A percentile compares a stretch with the other conserved stretches of the same genome.
phyloP scores from a whole-genome alignment of 2,797 vertebrate species.

The Sardinella longiceps region DNA sequence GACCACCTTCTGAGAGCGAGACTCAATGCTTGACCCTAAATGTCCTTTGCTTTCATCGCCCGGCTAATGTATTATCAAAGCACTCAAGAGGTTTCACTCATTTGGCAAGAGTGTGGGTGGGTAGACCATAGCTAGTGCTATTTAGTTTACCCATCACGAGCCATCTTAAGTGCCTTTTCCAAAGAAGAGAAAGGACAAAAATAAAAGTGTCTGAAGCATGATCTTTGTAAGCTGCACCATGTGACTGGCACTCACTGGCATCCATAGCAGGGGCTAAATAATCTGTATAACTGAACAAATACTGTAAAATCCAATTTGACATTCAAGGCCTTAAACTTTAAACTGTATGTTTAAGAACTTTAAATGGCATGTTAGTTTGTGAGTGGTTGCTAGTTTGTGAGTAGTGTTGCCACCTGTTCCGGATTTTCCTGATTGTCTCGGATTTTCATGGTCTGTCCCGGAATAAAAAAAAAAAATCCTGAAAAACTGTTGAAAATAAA shows the following conservation, averaged over 20 bases:
- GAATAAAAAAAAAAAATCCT: no score
- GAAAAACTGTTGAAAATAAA: no score
- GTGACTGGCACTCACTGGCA: neutral
- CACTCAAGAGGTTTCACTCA: neutral
- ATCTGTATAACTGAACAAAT: no score
- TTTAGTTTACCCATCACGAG: neutral
- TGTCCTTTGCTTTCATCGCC: slow-evolving; percentile 21
- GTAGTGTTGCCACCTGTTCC: no score
- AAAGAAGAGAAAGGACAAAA: neutral
- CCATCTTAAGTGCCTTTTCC: neutral
- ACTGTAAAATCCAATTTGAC: no score
- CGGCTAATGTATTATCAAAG: slow-evolving; percentile 2
- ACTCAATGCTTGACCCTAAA: slow-evolving; percentile 37
- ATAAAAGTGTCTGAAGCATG: neutral
- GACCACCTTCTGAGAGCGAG: slow-evolving; percentile 27
- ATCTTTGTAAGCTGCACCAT: neutral
- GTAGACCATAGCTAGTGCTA: neutral
- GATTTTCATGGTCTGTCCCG: no score
- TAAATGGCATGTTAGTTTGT: neutral
- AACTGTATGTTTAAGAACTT: neutral
- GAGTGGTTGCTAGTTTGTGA: no score
- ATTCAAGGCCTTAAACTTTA: neutral
- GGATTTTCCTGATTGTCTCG: no score
- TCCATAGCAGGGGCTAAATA: no score
- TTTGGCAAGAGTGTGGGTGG: neutral